Percentiles rank a stretch among this genome's conserved stretches.
phyloP scores from a whole-genome alignment of 2,113 vertebrate species.

The Bettongia penicillata region DNA sequence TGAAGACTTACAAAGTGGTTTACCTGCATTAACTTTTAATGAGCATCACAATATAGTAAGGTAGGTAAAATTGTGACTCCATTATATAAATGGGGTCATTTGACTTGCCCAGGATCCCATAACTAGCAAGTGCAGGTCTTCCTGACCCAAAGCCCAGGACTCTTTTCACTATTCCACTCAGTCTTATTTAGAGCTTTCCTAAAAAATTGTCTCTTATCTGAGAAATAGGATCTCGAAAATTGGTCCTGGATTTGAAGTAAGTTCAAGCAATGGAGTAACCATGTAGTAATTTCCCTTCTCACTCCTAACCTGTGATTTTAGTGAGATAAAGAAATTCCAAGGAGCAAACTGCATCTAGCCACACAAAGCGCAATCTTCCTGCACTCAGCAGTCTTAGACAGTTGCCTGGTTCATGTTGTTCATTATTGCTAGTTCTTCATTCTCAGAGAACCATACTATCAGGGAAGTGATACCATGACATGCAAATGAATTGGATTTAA shows the following conservation, averaged over 20 bases:
- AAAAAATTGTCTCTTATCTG: not conserved
- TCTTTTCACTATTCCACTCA: not conserved
- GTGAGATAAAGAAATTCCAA: not conserved
- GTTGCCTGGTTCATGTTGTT: not conserved
- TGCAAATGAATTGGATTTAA: too few relatives aligned
- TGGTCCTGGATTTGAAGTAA: not conserved
- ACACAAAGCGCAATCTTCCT: not conserved
- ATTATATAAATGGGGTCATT: not conserved
- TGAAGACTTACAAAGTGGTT: not conserved
- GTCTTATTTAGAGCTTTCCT: not conserved
- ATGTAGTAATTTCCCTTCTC: not conserved
- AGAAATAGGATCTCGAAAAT: not conserved
- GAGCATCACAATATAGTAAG: not conserved
- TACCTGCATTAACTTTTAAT: not conserved
- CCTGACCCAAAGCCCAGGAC: not conserved
- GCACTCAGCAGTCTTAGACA: not conserved
- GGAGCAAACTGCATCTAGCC: not conserved
- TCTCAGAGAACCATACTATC: too few relatives aligned
- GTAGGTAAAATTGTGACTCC: not conserved
- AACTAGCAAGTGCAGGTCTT: not conserved
- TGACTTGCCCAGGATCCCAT: not conserved
- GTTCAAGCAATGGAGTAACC: not conserved
- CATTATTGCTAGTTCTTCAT: too few relatives aligned
- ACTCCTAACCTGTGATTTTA: not conserved
- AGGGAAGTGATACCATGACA: too few relatives aligned